Base-by-base conservation (phyloP, 2,797 vertebrate species). In the Galagoides demidoff region DNA sequence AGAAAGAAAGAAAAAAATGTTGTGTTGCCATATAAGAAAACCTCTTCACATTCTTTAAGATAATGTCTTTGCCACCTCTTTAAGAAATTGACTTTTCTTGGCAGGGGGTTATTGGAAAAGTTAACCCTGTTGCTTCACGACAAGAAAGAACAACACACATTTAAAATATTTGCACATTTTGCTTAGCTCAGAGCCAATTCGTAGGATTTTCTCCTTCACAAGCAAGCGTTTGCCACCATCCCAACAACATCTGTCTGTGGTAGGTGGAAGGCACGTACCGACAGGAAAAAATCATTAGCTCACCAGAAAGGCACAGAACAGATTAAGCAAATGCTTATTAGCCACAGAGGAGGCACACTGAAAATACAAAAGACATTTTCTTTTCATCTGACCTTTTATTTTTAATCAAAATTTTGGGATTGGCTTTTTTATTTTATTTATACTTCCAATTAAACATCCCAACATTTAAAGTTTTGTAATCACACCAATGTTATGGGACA, bases 281-380 rank as follows among this genome's bases (percentile, higher is more conserved):
- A 96, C 96, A 96, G 84, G 96, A 96, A 79, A 93, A 89, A 95
- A 89, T 73, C 85, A 85, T 97, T 95, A 96, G 85, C 45, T 97
- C 90, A 97, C 81, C 94, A 92, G 70, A 71, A 90, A 85, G 66
- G 55, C 85, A 14, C 7, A 70, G 66, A 93, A 89, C 79, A 93
- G 64, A 94, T 90, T 16, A 66, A 96, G 61, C 61, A 85, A 71
- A 73, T 92, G 71, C 43, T 64, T 81, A 78, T 39, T 85, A 76
- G 16, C 55, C 81, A 0, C 4, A 52, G 25, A 94, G 52, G 63
- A 86, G 34, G 55, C 27, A 86, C 59, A 29, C 4, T 20, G 13
- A 77, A 79, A 92, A 79, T 14, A 49, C 74, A 81, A 52, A 81
- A 76, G 74, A 7, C 13, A 1, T 78, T 84, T 78, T 86, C 76